Evolutionary conservation across 2,113 vertebrate genomes (phyloP).

Genomic region (Apaloderma vittatum): DNA sequence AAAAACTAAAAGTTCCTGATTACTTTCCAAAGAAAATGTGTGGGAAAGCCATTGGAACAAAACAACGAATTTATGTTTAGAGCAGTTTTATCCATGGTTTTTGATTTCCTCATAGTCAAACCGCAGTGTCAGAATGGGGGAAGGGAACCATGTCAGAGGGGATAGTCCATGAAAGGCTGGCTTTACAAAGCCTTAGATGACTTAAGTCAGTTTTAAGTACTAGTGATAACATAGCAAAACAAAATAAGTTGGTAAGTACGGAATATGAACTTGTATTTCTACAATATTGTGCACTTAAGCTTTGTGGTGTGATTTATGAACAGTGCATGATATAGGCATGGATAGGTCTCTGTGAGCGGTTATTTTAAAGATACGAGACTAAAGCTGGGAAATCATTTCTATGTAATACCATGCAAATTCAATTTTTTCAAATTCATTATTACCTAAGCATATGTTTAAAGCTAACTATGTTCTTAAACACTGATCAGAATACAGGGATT

Average conservation of each 20-base stretch:
- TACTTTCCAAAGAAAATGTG: not conserved
- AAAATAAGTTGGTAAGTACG: not conserved
- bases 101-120: not conserved
- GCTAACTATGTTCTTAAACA: not conserved
- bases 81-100: not conserved
- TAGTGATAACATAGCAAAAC: not conserved
- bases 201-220: not conserved
- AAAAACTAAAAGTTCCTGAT: not conserved
- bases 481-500: not conserved
- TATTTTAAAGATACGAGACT: not conserved
- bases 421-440: not conserved
- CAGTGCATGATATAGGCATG: rapidly evolving
- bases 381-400: not conserved
- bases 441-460: not conserved
- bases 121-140: not conserved
- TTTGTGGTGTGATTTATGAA: not conserved
- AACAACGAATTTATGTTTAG: not conserved
- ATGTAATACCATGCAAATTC: not conserved
- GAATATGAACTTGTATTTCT: not conserved
- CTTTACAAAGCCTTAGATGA: not conserved
- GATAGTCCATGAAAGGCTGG: not conserved
- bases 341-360: not conserved
- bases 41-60: not conserved
- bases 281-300: not conserved
- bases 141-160: rapidly evolving